Evolutionary conservation across 1,140 invertebrate genomes (phyloP), one percentile per base, ranked within the genome.

Genomic region (Mycetomoellerius zeteki): DNA sequence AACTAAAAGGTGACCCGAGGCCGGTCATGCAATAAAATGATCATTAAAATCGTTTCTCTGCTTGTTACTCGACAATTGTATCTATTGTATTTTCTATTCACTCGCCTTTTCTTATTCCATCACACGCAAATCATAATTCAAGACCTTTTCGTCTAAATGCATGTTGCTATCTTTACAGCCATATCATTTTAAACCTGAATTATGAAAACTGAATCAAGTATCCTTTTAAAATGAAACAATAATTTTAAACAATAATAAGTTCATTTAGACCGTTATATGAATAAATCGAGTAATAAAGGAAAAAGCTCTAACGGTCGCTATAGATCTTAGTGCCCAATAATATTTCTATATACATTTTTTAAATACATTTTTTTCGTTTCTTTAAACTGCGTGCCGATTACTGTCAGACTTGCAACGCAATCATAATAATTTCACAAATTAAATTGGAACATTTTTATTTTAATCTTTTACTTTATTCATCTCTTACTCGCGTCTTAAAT

Each of bases 11-110:
- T 86, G 89, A 91, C 84, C 86, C 43, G 60, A 67, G 84, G 76
- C 81, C 81, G 81, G 47, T 30, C 77, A 52, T 60, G 72, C 89
- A 67, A 65, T 80, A 86, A 58, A 80, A 58, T 52, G 86, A 89
- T 91, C 87, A 71, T 91, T 91, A 91, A 88, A 88, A 88, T 54
- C 69, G 88, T 88, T 90, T 88, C 86, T 73, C 52, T 76, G 76
- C 82, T 60, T 69, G 73, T 78, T 84, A 71, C 52, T 21, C 58
- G 50, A 43, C 62, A 67, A 90, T 90, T 86, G 81, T 54, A 87
- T 37, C 33, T 37, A 37, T 90, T 77, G 47, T 84, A 65, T 58
- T 90, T 72, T 90, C 80, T 54, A 82, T 88, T 71, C 80, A 67
- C 77, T 88, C 89, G 56, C 89, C 71, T 69, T 54, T 58, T 37